phyloP scores from a whole-genome alignment of 2,888 invertebrate species.

The Polylopha cassiicola region DNA sequence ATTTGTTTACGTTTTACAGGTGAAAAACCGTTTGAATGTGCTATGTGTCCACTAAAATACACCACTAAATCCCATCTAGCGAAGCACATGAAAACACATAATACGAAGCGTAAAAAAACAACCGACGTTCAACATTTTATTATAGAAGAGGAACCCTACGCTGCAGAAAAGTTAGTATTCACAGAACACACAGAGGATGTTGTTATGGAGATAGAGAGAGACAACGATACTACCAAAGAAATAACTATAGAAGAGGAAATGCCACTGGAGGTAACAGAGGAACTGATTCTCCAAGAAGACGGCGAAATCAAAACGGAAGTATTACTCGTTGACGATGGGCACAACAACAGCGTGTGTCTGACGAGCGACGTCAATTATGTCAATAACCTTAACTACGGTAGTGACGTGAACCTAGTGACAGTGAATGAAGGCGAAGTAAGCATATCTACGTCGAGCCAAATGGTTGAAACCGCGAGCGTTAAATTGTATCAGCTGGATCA shows the following conservation, averaged over 20 bases:
- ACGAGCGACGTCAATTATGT: conserved; percentile 33
- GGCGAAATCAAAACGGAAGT: conserved; percentile 42
- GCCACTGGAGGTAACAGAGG: conserved; percentile 44
- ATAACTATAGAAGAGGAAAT: conserved; percentile 34
- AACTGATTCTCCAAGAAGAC: conserved; percentile 48
- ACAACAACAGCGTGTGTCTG: conserved; percentile 33
- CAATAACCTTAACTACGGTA: conserved; percentile 30
- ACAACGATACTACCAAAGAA: neutral
- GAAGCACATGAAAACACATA: conserved; percentile 52
- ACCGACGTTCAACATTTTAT: conserved; percentile 29
- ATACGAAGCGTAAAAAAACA: conserved; percentile 32
- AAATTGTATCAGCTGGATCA: conserved; percentile 57
- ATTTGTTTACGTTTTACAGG: conserved; percentile 37
- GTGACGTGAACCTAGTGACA: conserved; percentile 47
- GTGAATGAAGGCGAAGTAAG: conserved; percentile 47
- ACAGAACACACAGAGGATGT: conserved; percentile 11
- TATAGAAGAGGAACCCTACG: conserved; percentile 27
- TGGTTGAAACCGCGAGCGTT: conserved; percentile 41
- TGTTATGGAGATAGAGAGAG: conserved; percentile 19
- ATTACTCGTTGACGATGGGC: conserved; percentile 40
- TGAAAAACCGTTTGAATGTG: conserved; percentile 63
- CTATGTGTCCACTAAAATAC: conserved; percentile 46
- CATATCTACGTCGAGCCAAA: conserved; percentile 35
- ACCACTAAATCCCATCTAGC: conserved; percentile 51
- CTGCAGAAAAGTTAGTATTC: too few species aligned